Evolutionary conservation across 2,797 vertebrate genomes (phyloP), one percentile per base, ranked within the genome.

Genomic region (Prunella strophiata): DNA sequence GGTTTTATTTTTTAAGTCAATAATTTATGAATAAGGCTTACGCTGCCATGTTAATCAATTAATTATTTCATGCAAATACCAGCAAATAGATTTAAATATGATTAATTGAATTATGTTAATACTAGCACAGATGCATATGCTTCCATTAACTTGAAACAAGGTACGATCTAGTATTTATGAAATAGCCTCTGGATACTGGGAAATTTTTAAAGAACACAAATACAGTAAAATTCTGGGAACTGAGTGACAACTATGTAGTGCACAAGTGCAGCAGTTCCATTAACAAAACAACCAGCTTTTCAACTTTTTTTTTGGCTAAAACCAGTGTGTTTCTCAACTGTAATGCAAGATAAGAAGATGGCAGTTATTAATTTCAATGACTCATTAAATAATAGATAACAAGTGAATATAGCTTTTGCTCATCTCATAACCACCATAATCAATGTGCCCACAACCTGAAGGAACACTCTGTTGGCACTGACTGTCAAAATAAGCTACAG

Each of bases 341-440:
- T 48, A 94, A 63, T 85, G 65, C 63, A 91, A 96, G 97, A 97
- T 97, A 97, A 97, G 92, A 92, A 94, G 78, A 76, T 1, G 89
- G n/a, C 96, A 96, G 97, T 97, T 97, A 94, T 96, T 97, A 96
- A 96, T 96, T 96, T 79, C 67, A 90, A 78, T 92, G 89, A 94
- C 89, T 96, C 94, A 93, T 91, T 96, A 95, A 95, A 95, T 94
- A 96, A 59, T 57, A 94, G 80, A 81, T 89, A 94, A 87, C 55
- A 91, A 95, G 62, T 66, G 36, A 73, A 34, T 95, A 71, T 61
- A 91, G 89, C 87, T 88, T 91, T 90, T 89, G 79, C 67, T 88
- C 75, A 74, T 68, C 93, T 90, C 68, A 70, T 85, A 93, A 84
- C 71, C 80, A 91, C 91, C 65, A n/a, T 38, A 93, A 93, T 96